These are phyloP conservation scores for Novumbra hubbsi DNA, from an alignment of 2,797 vertebrate species.

Conservation along the genomic window DNA sequence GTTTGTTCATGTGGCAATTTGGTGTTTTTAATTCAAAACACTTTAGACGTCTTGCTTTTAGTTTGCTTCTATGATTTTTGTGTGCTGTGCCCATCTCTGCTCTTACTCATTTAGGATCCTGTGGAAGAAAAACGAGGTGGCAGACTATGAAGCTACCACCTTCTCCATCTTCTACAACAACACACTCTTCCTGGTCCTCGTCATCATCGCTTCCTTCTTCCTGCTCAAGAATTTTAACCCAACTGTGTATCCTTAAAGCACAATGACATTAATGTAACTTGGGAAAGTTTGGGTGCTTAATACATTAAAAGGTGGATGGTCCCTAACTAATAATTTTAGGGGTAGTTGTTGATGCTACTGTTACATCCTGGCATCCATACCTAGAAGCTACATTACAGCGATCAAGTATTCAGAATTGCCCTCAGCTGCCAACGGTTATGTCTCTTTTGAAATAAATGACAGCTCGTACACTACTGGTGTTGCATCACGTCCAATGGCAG, in stretches of 20 bases:
- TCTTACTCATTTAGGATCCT: slow-evolving; percentile 79
- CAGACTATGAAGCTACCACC: slow-evolving; percentile 97
- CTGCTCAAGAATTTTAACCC: slow-evolving; percentile 98
- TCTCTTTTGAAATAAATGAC: no score
- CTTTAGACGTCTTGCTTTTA: not conserved
- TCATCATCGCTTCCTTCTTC: slow-evolving; percentile 96
- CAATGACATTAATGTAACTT: not conserved
- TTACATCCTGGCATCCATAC: not conserved
- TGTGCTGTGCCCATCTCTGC: not conserved
- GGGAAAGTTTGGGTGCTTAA: not conserved
- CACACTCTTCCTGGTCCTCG: slow-evolving; percentile 92
- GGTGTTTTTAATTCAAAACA: no score
- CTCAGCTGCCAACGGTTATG: no score
- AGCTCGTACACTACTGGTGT: no score
- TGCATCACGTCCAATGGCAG: no score
- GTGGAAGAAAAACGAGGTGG: slow-evolving; percentile 99
- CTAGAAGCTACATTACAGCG: no score
- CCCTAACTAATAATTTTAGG: not conserved
- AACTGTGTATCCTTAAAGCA: slow-evolving; percentile 89
- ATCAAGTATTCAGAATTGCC: no score
- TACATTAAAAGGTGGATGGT: not conserved
- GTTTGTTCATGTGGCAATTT: no score
- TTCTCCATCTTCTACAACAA: slow-evolving; percentile 99
- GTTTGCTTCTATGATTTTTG: no score
- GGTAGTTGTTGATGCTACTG: not conserved